Evolutionary conservation across 1,140 invertebrate species (phyloP).

Genomic region (Protaetia brevitarsis): DNA sequence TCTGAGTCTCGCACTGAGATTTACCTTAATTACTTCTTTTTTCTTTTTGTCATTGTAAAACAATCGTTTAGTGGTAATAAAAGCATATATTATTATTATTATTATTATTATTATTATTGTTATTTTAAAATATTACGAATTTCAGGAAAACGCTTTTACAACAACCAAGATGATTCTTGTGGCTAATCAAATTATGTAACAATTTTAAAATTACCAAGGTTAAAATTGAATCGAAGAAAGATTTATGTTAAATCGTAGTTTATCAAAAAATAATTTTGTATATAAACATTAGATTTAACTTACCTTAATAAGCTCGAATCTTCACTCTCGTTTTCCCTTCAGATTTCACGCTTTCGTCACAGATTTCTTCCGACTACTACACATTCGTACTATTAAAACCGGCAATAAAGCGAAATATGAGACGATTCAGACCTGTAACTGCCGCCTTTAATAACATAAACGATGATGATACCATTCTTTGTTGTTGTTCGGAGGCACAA

Average conservation of each 20-base stretch:
- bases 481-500: not conserved
- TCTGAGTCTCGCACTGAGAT: too few relatives aligned
- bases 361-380: not conserved
- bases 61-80: too few relatives aligned
- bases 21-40: too few relatives aligned
- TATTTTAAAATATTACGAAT: too few relatives aligned
- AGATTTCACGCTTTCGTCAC: not conserved
- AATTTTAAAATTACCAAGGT: too few relatives aligned
- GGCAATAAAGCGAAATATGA: not conserved
- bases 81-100: too few relatives aligned
- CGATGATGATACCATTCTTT: not conserved
- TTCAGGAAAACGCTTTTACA: too few relatives aligned
- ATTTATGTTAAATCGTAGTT: not conserved
- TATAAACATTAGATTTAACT: not conserved
- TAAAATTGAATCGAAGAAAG: not conserved
- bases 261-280: not conserved
- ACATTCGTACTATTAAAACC: not conserved
- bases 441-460: not conserved
- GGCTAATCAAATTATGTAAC: too few relatives aligned
- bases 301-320: not conserved
- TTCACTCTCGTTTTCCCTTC: not conserved
- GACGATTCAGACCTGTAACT: not conserved
- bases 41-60: too few relatives aligned
- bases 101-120: too few relatives aligned
- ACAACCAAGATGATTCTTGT: too few relatives aligned